phyloP scores from a whole-genome alignment of 2,113 vertebrate species.

The Catharus fuscescens region DNA sequence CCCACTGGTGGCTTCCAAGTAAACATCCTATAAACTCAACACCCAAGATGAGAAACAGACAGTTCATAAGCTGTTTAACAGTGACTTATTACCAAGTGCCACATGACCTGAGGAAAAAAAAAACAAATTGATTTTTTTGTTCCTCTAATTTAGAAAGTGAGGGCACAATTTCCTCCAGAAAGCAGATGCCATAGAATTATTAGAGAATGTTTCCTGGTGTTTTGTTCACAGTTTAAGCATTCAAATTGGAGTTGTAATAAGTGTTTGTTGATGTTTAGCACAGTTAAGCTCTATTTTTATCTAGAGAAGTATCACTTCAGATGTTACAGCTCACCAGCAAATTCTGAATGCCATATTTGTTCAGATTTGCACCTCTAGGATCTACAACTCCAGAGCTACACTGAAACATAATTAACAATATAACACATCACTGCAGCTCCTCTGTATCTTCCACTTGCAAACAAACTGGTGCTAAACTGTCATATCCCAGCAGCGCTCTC shows the following conservation, averaged over 20 bases:
- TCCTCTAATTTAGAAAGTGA: slow-evolving; percentile 21
- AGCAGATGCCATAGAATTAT: not conserved
- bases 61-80: not conserved
- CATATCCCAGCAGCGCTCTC: not conserved
- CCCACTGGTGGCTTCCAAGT: not conserved
- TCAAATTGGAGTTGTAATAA: not conserved
- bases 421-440: not conserved
- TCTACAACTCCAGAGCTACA: not conserved
- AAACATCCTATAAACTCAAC: not conserved
- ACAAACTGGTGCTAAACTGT: not conserved
- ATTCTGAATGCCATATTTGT: not conserved
- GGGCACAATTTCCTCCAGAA: slow-evolving; percentile 7
- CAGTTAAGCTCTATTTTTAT: not conserved
- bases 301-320: not conserved
- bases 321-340: not conserved
- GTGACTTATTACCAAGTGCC: not conserved
- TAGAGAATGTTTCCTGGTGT: not conserved
- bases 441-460: slow-evolving; percentile 10
- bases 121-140: not conserved
- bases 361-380: not conserved
- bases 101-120: not conserved
- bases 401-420: not conserved
- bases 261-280: not conserved
- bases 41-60: not conserved
- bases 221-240: slow-evolving; percentile 40